Evolutionary conservation across 1,140 invertebrate species (phyloP).

Genomic region (Drosophila quadrilineata): DNA sequence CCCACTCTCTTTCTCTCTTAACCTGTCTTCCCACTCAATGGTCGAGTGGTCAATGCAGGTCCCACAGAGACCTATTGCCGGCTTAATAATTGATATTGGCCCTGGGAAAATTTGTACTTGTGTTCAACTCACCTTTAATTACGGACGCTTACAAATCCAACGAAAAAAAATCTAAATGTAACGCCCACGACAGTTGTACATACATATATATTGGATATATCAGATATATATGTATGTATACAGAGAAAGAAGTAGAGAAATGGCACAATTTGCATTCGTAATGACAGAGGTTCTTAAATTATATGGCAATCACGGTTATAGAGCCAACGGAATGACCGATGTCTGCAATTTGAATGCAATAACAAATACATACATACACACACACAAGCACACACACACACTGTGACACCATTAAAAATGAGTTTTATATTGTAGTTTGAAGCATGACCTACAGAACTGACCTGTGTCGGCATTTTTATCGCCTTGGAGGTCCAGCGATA

Average conservation of each 20-base stretch:
- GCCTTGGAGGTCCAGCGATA: too few species aligned
- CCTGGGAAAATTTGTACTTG: constrained; percentile 46
- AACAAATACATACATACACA: constrained; percentile 17
- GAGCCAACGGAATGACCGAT: constrained; percentile 14
- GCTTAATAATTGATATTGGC: constrained; percentile 59
- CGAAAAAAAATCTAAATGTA: constrained; percentile 35
- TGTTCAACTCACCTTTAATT: constrained; percentile 11
- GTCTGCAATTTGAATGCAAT: constrained; percentile 53
- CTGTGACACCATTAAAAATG: constrained; percentile 19
- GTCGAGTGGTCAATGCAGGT: constrained; percentile 1
- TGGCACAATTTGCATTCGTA: constrained; percentile 64
- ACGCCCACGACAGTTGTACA: constrained; percentile 47
- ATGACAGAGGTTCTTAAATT: constrained; percentile 50
- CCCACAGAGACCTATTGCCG: background rate
- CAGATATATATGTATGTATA: background rate
- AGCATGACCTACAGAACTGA: constrained; percentile 20
- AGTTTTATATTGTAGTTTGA: constrained; percentile 6
- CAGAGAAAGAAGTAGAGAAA: constrained; percentile 41
- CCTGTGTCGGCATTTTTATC: background rate
- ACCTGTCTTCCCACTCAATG: background rate
- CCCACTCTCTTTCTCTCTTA: background rate
- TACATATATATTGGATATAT: constrained; percentile 4
- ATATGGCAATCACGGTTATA: constrained; percentile 65
- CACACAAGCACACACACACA: constrained; percentile 43
- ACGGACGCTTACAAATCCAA: constrained; percentile 5